Base-by-base conservation (phyloP, 2,888 invertebrate genomes). In the Drosophila conformis region DNA sequence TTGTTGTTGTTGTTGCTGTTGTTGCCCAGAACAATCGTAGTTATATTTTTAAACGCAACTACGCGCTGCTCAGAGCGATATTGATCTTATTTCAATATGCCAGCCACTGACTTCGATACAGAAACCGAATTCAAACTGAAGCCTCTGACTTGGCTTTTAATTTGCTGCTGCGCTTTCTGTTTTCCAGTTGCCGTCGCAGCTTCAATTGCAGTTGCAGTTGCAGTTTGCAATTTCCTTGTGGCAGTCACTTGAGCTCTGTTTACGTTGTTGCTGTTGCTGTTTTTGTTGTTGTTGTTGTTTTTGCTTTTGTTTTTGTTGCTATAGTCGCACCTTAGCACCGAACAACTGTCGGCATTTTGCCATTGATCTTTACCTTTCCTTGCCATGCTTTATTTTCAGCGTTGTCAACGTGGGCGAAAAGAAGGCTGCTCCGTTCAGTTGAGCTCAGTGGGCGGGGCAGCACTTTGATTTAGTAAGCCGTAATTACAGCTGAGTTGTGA, bases 31-130 rank as follows among this genome's bases (percentile, higher is more conserved):
- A 85, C 88, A 84, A 84, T 84, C 88, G 88, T 85, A 87, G 86
- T 76, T 87, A 82, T 84, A 87, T 84, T 84, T 84, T 78, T 84
- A 87, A 84, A 83, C 88, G 83, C 88, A 87, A 84, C 78, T 85
- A 88, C 84, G 84, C 84, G 89, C 87, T 81, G 84, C 84, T 83
- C 77, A 71, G 66, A 69, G 86, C 84, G 85, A 85, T 85, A 85
- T 85, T 85, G 85, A 85, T 85, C 85, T 85, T 85, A 85, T 85
- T 85, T 85, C 87, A 85, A 85, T 85, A 88, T 85, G 89, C 87
- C 89, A 84, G 71, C 76, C 66, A 70, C 57, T 58, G 73, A 73
- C 70, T 76, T 52, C 60, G 63, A 64, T 62, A 46, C 65, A 52
- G 21, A 56, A 63, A 46, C 62, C 58, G 46, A 29, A 70, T 70